These are phyloP conservation scores for Oncorhynchus keta DNA, from an alignment of 2,113 vertebrate genomes.

Conservation along the genomic window DNA sequence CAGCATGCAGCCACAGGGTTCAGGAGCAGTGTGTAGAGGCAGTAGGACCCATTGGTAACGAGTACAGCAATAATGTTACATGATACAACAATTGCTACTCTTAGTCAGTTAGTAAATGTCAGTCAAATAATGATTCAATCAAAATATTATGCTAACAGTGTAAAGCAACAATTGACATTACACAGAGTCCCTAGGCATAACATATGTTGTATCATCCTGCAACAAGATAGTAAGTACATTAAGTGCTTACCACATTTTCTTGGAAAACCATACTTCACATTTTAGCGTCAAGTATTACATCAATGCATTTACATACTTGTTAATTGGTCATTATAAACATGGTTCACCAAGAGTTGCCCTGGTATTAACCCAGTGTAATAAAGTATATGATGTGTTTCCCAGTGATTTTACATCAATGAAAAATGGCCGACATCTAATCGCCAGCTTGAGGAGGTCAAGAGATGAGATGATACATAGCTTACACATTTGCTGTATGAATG, in stretches of 20 bases:
- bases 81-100: background rate
- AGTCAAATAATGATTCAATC: background rate
- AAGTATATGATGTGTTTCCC: background rate
- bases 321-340: too few relatives aligned
- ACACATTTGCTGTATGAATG: conserved; percentile 54
- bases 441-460: conserved; percentile 39
- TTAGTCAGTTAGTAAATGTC: background rate
- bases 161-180: background rate
- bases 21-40: background rate
- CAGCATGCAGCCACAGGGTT: background rate
- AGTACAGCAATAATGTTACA: background rate
- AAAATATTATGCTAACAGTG: background rate
- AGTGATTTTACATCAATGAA: background rate
- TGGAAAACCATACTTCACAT: too few relatives aligned
- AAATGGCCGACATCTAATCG: conserved; percentile 45
- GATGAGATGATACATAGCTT: conserved; percentile 43
- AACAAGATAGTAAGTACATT: too few relatives aligned
- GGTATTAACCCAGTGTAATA: too few relatives aligned
- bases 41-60: background rate
- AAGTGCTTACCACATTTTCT: too few relatives aligned
- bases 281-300: too few relatives aligned
- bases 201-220: too few relatives aligned
- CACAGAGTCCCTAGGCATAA: background rate
- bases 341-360: too few relatives aligned
- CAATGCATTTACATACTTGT: too few relatives aligned